Evolutionary conservation across 1,140 invertebrate genomes (phyloP).

Genomic region (Aplysia californica): DNA sequence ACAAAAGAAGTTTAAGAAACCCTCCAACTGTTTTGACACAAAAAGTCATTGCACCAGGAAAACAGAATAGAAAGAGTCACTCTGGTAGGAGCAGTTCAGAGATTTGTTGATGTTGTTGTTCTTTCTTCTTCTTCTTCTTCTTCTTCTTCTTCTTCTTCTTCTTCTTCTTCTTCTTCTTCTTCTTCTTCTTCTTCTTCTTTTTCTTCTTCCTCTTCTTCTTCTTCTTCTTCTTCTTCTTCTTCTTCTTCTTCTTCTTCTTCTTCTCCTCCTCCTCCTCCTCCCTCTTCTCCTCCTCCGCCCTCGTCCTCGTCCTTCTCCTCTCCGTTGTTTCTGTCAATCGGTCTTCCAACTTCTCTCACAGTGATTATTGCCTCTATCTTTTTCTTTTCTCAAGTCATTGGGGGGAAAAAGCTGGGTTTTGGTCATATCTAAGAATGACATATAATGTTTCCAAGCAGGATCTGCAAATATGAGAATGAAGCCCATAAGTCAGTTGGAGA

Average conservation of each 20-base stretch:
- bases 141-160: not conserved
- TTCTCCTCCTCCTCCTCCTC: not conserved
- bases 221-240: not conserved
- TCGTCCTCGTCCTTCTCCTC: not conserved
- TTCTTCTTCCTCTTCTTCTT: not conserved
- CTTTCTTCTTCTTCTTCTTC: not conserved
- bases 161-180: not conserved
- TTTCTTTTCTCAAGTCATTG: too few species aligned
- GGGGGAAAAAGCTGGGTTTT: too few species aligned
- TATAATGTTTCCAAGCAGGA: too few species aligned
- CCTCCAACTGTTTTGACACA: not conserved
- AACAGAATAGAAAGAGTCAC: not conserved
- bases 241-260: not conserved
- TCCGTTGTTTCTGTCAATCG: too few species aligned
- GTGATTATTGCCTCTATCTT: too few species aligned
- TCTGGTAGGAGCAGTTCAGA: not conserved
- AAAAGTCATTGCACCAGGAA: not conserved
- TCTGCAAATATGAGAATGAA: too few species aligned
- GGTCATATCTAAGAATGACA: too few species aligned
- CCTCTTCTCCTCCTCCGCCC: not conserved
- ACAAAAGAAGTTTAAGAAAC: not conserved
- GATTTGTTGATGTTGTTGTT: not conserved
- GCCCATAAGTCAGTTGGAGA: too few species aligned
- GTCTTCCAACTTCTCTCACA: too few species aligned
- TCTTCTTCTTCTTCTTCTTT: not conserved